Percentiles rank a stretch among this genome's conserved stretches.
phyloP scores from a whole-genome alignment of 2,113 vertebrate species.

The Merops nubicus region DNA sequence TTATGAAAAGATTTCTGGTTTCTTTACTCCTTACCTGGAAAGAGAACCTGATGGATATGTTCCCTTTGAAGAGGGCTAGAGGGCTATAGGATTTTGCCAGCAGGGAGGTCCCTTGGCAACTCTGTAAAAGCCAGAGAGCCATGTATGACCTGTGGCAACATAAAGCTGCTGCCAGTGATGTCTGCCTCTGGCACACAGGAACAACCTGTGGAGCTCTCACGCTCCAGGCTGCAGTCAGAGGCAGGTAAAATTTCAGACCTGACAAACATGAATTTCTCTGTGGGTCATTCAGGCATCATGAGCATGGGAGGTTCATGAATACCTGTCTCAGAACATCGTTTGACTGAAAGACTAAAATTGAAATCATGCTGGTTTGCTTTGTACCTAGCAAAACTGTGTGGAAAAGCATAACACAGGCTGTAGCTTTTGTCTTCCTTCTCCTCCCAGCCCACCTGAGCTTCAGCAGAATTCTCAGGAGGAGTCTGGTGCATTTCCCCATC shows the following conservation, averaged over 20 bases:
- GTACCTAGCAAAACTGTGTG: neutral
- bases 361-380: neutral
- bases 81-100: neutral
- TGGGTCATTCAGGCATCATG: neutral
- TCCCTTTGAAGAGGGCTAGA: neutral
- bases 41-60: neutral
- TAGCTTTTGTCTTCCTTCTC: neutral
- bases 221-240: neutral
- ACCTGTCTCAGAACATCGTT: neutral
- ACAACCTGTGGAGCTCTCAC: neutral
- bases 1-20: neutral
- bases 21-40: neutral
- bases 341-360: neutral
- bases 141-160: rapidly evolving
- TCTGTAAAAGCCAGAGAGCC: neutral
- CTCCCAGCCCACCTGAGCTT: neutral
- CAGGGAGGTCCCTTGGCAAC: neutral
- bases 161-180: neutral
- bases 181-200: neutral
- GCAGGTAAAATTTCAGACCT: neutral
- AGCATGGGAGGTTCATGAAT: neutral
- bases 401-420: neutral
- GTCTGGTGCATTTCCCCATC: neutral
- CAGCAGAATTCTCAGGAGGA: neutral
- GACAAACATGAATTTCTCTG: neutral